These are phyloP conservation scores for Lagodon rhomboides DNA, from an alignment of 2,797 vertebrate species.

Conservation along the genomic window DNA sequence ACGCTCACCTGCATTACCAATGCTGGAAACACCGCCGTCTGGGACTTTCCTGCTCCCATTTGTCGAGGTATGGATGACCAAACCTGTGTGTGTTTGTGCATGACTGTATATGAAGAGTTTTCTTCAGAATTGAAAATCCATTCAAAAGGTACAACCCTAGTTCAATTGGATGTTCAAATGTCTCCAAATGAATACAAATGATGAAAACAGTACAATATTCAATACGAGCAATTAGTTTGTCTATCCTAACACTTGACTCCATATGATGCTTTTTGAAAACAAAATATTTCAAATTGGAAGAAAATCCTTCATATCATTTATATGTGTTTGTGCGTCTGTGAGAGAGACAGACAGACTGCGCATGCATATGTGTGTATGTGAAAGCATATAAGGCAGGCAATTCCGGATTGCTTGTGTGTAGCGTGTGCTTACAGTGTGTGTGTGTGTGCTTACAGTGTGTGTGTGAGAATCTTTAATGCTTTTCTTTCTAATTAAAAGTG, in stretches of 20 bases:
- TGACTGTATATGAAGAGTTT: constrained; percentile 62
- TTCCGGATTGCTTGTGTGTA: constrained; percentile 10
- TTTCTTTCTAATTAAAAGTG: constrained; percentile 33
- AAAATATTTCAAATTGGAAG: constrained; percentile 1
- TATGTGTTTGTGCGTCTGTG: constrained; percentile 25
- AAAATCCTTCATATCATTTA: constrained; percentile 54
- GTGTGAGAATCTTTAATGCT: constrained; percentile 4
- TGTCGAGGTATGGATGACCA: constrained; percentile 75
- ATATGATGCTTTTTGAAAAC: neutral
- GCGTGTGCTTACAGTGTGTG: constrained; percentile 2
- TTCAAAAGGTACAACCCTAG: neutral
- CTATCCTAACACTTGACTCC: neutral
- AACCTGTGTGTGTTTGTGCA: constrained; percentile 30
- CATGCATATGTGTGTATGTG: constrained; percentile 21
- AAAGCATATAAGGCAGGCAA: constrained; percentile 23
- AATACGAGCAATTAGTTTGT: neutral
- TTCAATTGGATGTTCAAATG: neutral
- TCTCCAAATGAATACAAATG: constrained; percentile 5
- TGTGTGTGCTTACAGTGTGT: neutral
- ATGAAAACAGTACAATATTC: neutral
- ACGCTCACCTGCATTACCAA: constrained; percentile 82
- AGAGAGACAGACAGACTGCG: constrained; percentile 51
- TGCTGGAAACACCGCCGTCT: constrained; percentile 78
- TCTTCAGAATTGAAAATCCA: constrained; percentile 19
- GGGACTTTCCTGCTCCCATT: constrained; percentile 83